Evolutionary conservation across 2,113 vertebrate genomes (phyloP).

Genomic region (Albula glossodonta): DNA sequence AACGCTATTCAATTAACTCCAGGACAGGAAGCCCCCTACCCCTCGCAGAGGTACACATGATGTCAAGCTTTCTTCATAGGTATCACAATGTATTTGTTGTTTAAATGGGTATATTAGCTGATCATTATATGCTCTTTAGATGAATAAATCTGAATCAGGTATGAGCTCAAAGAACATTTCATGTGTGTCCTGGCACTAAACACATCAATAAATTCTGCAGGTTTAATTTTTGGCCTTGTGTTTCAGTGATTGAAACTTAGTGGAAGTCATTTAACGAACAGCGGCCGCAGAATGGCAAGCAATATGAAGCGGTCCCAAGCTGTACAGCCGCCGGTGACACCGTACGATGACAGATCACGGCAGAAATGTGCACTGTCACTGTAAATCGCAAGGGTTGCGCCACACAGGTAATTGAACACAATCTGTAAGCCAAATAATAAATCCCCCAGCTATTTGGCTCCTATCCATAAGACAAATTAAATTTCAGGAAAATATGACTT

Average conservation of each 20-base stretch:
- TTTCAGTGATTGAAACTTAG: background rate
- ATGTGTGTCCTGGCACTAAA: background rate
- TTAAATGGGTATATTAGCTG: background rate
- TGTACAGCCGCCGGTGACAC: background rate
- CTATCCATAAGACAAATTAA: slow-evolving; percentile 13
- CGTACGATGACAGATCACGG: background rate
- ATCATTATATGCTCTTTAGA: background rate
- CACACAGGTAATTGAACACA: slow-evolving; percentile 28
- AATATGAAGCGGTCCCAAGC: background rate
- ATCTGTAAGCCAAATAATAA: slow-evolving; percentile 29
- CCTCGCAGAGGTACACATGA: background rate
- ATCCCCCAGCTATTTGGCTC: slow-evolving; percentile 24
- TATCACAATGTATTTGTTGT: background rate
- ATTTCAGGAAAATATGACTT: slow-evolving; percentile 12
- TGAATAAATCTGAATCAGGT: background rate
- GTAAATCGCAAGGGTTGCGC: slow-evolving; percentile 8
- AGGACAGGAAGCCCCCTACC: too few species aligned
- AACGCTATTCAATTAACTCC: background rate
- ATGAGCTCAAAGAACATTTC: background rate
- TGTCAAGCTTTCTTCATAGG: background rate
- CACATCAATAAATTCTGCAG: background rate
- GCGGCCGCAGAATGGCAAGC: background rate
- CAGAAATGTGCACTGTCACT: background rate
- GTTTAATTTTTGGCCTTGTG: background rate
- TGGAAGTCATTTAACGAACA: background rate